phyloP scores from a whole-genome alignment of 2,113 vertebrate species.

The Turdus rufiventris region DNA sequence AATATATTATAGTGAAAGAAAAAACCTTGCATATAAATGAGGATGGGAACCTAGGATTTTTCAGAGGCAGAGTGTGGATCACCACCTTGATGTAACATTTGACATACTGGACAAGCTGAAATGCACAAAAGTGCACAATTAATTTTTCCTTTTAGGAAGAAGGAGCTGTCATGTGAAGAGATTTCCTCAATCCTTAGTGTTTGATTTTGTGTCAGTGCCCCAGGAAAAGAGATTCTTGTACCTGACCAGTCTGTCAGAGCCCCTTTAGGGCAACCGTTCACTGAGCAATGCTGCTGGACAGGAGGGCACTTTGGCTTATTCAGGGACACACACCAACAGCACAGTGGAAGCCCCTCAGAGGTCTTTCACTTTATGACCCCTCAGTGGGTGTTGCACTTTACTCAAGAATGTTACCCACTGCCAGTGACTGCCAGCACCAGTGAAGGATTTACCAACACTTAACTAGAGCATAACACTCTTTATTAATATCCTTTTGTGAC shows the following conservation, averaged over 20 bases:
- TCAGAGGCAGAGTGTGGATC: not conserved
- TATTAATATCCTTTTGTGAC: not conserved
- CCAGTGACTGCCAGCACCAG: accelerated
- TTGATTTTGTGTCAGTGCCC: not conserved
- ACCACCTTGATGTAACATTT: not conserved
- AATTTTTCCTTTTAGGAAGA: not conserved
- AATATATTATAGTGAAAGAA: not conserved
- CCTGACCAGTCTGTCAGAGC: not conserved
- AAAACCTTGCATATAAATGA: not conserved
- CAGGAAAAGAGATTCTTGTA: not conserved
- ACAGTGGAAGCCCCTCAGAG: not conserved
- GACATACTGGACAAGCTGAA: not conserved
- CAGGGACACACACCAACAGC: not conserved
- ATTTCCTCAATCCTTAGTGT: not conserved
- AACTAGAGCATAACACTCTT: not conserved
- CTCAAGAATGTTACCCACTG: not conserved
- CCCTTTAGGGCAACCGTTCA: not conserved
- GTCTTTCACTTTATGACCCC: not conserved
- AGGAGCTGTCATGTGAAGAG: not conserved
- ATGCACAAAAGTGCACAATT: not conserved
- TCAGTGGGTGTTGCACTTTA: not conserved
- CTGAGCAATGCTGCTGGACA: not conserved
- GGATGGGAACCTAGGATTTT: not conserved
- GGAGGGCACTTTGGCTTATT: not conserved
- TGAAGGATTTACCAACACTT: not conserved